These are phyloP conservation scores for Nothobranchius kuhntae DNA, from an alignment of 2,113 vertebrate species.

Conservation along the genomic window DNA sequence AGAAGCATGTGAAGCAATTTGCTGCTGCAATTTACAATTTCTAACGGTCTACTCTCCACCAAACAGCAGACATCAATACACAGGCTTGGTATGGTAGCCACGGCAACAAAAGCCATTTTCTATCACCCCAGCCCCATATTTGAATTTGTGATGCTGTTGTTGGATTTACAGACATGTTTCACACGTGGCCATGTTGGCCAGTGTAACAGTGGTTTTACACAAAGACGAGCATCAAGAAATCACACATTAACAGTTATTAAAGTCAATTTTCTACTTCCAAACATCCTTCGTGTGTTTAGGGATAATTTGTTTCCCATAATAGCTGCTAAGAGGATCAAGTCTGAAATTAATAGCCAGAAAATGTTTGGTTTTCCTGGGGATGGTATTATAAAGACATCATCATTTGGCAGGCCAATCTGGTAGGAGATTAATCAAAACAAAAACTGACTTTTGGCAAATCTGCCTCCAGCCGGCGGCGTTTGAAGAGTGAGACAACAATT, in stretches of 20 bases:
- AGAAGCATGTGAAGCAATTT: no score
- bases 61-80: no score
- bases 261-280: constrained; percentile 11
- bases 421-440: constrained; percentile 53
- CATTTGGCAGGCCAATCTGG: constrained; percentile 32
- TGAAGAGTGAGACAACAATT: not conserved
- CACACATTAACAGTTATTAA: not conserved
- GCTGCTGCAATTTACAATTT: no score
- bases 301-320: constrained; percentile 8
- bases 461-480: constrained; percentile 31
- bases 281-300: not conserved
- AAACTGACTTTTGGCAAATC: constrained; percentile 41
- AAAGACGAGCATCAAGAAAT: not conserved
- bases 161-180: no score
- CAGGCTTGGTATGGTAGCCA: not conserved
- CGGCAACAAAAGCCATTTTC: not conserved
- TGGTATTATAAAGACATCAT: constrained; percentile 41
- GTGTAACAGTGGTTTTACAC: not conserved
- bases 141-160: no score
- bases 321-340: constrained; percentile 9
- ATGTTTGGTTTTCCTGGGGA: constrained; percentile 15
- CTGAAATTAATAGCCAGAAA: constrained; percentile 1
- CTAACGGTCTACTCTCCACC: no score
- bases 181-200: no score
- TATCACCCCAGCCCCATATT: not conserved